Conservation (phyloP, 2,797 vertebrate species). For the Ceyx erithaca region DNA sequence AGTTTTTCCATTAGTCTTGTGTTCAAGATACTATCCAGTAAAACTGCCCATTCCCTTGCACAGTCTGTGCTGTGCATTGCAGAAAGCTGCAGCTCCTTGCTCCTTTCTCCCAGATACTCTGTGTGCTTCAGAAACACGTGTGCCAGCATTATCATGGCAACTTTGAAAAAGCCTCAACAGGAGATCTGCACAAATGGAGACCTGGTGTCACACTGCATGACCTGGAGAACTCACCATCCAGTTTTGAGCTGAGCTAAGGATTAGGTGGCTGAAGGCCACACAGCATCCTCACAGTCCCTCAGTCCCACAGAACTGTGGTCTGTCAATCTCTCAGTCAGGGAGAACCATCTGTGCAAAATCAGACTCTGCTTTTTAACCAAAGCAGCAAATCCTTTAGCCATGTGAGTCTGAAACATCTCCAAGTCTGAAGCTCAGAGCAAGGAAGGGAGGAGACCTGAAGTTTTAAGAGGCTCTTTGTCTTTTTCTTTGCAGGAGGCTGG, state of each 20-base stretch:
- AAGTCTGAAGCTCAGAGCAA: background rate
- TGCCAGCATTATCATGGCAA: background rate
- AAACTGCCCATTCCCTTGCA: background rate
- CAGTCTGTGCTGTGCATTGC: background rate
- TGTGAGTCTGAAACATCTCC: background rate
- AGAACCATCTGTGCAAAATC: background rate
- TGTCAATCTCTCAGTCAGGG: background rate
- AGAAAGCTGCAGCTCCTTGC: background rate
- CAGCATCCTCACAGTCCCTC: background rate
- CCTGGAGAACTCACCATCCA: background rate
- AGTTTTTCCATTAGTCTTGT: conserved; percentile 46
- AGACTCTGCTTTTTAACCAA: background rate
- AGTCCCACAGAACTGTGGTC: background rate
- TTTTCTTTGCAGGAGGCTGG: conserved; percentile 90
- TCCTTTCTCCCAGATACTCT: background rate
- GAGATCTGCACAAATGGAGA: background rate
- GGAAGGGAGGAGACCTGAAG: background rate
- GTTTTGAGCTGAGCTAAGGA: background rate
- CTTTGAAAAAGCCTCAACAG: background rate
- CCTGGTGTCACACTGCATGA: background rate
- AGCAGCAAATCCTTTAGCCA: background rate
- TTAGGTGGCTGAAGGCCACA: background rate
- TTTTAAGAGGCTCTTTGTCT: conserved; percentile 17
- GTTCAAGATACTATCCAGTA: background rate
- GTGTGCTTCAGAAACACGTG: background rate